Evolutionary conservation across 2,113 vertebrate species (phyloP).

Genomic region (Campylomormyrus numenius): DNA sequence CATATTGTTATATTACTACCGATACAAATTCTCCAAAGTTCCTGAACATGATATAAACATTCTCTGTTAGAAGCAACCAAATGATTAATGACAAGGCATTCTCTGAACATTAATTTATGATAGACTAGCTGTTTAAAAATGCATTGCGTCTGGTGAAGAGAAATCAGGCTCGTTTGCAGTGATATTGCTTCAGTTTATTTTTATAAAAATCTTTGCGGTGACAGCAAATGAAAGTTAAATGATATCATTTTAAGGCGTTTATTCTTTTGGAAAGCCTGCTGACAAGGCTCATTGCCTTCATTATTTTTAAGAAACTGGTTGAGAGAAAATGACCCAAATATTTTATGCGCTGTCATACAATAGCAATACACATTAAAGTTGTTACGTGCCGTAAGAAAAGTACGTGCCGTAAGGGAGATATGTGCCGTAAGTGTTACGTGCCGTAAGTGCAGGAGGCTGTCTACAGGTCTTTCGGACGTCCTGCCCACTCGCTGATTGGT

Average conservation of each 20-base stretch:
- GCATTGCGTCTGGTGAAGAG: neutral
- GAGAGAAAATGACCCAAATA: neutral
- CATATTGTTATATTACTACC: neutral
- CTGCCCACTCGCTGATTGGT: no score
- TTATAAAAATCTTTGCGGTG: neutral
- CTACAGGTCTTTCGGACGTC: no score
- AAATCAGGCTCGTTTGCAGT: neutral
- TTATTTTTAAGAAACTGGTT: neutral
- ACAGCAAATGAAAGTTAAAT: neutral
- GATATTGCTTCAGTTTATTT: constrained; percentile 9
- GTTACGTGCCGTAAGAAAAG: no score
- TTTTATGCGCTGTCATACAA: neutral
- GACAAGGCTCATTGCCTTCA: neutral
- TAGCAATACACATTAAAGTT: neutral
- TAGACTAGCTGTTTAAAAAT: constrained; percentile 12
- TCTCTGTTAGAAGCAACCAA: neutral
- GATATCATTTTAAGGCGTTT: neutral
- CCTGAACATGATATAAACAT: neutral
- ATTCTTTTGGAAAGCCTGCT: neutral
- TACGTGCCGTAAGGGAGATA: no score
- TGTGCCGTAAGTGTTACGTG: no score
- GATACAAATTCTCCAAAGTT: neutral
- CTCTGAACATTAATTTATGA: constrained; percentile 13
- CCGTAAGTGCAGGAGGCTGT: no score
- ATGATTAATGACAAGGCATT: neutral